Evolutionary conservation across 23 tunicate genomes (phyloP).

Genomic region (Ciona savignyi): DNA sequence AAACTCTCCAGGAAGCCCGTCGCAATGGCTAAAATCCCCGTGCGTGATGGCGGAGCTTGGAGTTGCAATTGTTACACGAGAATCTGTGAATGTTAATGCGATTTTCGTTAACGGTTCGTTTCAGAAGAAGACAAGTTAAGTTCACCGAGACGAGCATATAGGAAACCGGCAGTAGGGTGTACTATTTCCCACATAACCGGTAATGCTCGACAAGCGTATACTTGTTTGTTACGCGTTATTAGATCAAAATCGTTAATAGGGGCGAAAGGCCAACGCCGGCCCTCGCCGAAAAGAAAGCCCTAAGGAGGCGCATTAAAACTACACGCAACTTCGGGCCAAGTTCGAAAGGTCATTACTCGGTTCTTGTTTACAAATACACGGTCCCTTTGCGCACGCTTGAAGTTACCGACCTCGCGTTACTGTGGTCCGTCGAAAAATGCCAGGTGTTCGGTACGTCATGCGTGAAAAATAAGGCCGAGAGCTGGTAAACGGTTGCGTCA

Average conservation of each 20-base stretch:
- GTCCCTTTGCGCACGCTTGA: not conserved
- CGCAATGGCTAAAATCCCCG: slow-evolving; percentile 7
- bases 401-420: not conserved
- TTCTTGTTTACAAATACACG: not conserved
- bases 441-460: not conserved
- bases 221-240: not conserved
- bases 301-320: not conserved
- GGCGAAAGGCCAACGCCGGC: not conserved
- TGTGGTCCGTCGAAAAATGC: not conserved
- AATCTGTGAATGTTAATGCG: slow-evolving; percentile 9
- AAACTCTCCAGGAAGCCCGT: slow-evolving; percentile 11
- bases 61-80: slow-evolving; percentile 12
- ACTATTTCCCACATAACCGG: not conserved
- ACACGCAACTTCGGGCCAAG: not conserved
- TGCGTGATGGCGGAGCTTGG: not conserved
- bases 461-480: not conserved
- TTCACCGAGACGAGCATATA: not conserved
- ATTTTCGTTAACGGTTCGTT: not conserved
- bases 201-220: not conserved
- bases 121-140: not conserved
- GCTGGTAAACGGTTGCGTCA: no score
- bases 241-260: not conserved
- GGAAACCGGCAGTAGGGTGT: not conserved
- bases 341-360: not conserved
- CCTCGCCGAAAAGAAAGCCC: not conserved